These are phyloP conservation scores for Melozone crissalis DNA, from an alignment of 2,113 vertebrate genomes.

Conservation along the genomic window DNA sequence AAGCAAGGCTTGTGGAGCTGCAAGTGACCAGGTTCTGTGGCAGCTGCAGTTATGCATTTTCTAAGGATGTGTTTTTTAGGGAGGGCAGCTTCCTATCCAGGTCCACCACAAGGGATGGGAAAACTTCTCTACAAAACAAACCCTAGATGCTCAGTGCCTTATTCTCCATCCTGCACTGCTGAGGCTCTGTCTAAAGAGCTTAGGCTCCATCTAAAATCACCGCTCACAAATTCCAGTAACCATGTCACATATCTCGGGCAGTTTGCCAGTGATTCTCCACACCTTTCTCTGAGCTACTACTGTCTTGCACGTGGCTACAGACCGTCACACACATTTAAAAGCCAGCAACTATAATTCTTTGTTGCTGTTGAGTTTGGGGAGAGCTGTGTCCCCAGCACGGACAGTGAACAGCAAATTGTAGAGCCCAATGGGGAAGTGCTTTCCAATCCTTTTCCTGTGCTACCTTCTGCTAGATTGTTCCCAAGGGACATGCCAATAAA, in stretches of 20 bases:
- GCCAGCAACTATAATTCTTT: neutral
- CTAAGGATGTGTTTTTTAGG: neutral
- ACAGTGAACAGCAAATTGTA: neutral
- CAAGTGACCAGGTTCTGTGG: neutral
- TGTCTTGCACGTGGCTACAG: neutral
- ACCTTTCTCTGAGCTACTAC: neutral
- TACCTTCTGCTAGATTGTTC: neutral
- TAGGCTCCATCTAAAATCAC: neutral
- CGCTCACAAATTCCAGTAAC: neutral
- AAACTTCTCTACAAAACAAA: neutral
- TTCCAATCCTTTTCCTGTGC: neutral
- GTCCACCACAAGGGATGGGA: neutral
- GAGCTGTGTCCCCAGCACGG: neutral
- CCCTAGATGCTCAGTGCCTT: neutral
- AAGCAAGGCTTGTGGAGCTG: neutral
- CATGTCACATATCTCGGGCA: neutral
- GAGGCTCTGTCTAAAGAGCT: neutral
- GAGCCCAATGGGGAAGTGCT: neutral
- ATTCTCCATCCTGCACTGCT: neutral
- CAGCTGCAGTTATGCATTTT: neutral
- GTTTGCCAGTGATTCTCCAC: neutral
- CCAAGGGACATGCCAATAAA: neutral
- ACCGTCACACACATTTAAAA: neutral
- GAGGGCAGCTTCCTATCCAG: neutral
- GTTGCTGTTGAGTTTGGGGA: neutral